Percentiles rank a stretch among this genome's conserved stretches.
phyloP scores from a whole-genome alignment of 2,888 invertebrate genomes.

The Ctenicera cuprea region DNA sequence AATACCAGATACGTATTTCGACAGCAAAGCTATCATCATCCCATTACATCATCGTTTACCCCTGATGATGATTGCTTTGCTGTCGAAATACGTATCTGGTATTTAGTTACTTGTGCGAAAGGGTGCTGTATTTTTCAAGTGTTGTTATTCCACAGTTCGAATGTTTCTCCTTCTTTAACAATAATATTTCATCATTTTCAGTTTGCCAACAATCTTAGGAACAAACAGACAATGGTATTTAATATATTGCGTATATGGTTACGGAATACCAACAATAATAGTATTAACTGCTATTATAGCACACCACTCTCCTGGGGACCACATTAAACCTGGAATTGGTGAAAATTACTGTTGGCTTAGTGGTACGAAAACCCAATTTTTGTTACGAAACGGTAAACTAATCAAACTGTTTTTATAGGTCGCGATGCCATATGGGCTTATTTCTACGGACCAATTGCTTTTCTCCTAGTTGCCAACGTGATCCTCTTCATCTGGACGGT shows the following conservation, averaged over 20 bases:
- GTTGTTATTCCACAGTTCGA: too few relatives aligned
- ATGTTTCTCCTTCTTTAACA: too few relatives aligned
- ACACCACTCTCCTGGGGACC: conserved; percentile 75
- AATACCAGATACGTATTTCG: too few relatives aligned
- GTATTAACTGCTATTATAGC: conserved; percentile 74
- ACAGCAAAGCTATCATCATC: too few relatives aligned
- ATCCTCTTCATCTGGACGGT: conserved; percentile 77
- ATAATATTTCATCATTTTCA: conserved; percentile 54
- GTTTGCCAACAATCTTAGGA: conserved; percentile 68
- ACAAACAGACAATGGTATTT: conserved; percentile 75
- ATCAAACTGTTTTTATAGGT: conserved; percentile 14
- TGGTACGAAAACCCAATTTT: conserved; percentile 71
- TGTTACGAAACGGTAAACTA: background rate
- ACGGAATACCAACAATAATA: conserved; percentile 76
- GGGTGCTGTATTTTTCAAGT: too few relatives aligned
- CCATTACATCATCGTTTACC: too few relatives aligned
- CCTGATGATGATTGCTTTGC: too few relatives aligned
- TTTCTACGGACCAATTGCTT: conserved; percentile 81
- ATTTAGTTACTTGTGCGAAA: too few relatives aligned
- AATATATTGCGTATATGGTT: conserved; percentile 77
- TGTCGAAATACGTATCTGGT: too few relatives aligned
- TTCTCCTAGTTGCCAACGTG: conserved; percentile 76
- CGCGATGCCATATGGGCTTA: conserved; percentile 77
- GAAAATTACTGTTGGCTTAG: conserved; percentile 79
- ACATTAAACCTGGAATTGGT: conserved; percentile 78